Conservation (phyloP, 2,797 vertebrate genomes). For the Ctenopoma multispine region DNA sequence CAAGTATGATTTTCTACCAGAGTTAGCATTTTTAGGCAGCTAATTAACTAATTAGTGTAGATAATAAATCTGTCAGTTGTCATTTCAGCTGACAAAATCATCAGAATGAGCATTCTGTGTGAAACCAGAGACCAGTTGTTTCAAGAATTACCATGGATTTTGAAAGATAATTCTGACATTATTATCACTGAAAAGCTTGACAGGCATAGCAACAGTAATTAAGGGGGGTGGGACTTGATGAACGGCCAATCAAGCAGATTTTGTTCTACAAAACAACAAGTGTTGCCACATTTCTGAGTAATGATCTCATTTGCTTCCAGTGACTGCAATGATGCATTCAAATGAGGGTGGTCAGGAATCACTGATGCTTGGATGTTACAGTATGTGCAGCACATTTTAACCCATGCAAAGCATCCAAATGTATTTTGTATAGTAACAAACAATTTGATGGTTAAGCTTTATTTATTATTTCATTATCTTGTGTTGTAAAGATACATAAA, state of each 20-base stretch:
- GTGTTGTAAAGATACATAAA: conserved; percentile 27
- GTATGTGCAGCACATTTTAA: conserved; percentile 27
- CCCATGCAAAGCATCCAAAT: conserved; percentile 15
- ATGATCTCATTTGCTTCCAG: conserved; percentile 35
- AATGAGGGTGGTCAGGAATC: conserved; percentile 34
- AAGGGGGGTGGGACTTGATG: background rate
- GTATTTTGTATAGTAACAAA: conserved; percentile 14
- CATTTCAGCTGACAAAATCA: background rate
- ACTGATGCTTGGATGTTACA: conserved; percentile 21
- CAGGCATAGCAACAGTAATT: conserved; percentile 6
- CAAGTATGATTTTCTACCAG: too few relatives aligned
- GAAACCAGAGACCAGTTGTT: background rate
- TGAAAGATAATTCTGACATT: conserved; percentile 3
- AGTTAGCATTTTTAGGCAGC: background rate
- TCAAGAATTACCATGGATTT: background rate
- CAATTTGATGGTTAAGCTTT: conserved; percentile 4
- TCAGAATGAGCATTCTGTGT: conserved; percentile 1
- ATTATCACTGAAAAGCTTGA: background rate
- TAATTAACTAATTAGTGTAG: background rate
- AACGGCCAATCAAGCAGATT: conserved; percentile 4
- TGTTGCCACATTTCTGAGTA: conserved; percentile 20
- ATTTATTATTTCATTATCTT: background rate
- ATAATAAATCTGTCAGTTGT: conserved; percentile 3
- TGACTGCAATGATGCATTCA: conserved; percentile 29
- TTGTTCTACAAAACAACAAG: conserved; percentile 2